Evolutionary conservation across 2,113 vertebrate species (phyloP), one percentile per base, ranked within the genome.

Genomic region (Pseudopipra pipra): DNA sequence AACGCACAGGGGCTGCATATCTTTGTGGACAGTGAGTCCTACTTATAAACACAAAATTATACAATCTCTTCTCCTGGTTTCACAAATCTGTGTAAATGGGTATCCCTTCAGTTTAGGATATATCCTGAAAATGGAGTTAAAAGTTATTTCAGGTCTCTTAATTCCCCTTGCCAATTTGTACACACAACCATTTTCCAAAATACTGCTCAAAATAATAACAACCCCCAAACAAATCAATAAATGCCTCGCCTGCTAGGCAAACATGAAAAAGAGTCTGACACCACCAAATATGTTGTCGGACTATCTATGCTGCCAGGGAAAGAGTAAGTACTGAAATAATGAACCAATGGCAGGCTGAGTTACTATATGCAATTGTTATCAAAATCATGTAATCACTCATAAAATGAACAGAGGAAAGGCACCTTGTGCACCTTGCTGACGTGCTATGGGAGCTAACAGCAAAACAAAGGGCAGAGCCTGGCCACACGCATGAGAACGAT

Each of bases 341-440:
- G 6, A 91, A 85, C 11, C 22, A 43, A 10, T 0, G 0, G 19
- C 44, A 91, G 33, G 41, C 27, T 82, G 66, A 87, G 41, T 63
- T 81, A 63, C 37, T n/a, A 3, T 3, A 44, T 0, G 0, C 4
- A 0, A 8, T 74, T 71, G 55, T 72, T 66, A 58, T 14, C n/a
- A 80, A 86, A 88, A 70, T 28, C 67, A 54, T 31, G 27, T 35
- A 65, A 16, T 22, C 30, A 27, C 30, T 67, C 27, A 39, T 9
- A 18, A 55, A 61, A 11, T 8, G n/a, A 66, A n/a, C 12, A n/a
- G 27, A 58, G 49, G 35, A 71, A 70, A 72, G 39, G n/a, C 17
- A 19, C 15, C 5, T 71, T 6, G 4, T 21, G 54, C 49, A 52
- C 8, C 41, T 49, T n/a, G 54, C 31, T 66, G 59, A 28, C 22